Evolutionary conservation across 2,888 invertebrate species (phyloP), one percentile per base, ranked within the genome.

Genomic region (Portevinia maculata): DNA sequence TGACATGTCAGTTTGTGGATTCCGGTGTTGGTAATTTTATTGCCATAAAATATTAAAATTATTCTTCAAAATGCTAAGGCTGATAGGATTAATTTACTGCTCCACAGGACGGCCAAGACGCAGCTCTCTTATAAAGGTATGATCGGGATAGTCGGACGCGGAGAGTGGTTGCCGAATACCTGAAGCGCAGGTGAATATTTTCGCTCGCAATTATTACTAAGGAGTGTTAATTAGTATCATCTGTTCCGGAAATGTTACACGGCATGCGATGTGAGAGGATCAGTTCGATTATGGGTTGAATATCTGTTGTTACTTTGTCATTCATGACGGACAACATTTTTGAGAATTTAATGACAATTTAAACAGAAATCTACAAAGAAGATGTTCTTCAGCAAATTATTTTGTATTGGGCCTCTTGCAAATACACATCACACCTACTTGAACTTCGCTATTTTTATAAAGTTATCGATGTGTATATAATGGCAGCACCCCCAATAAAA

Each of bases 201-300:
- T 11, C 24, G 15, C 55, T 46, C 48, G 75, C 81, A 70, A 79
- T 79, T 75, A 81, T 69, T 81, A 39, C 39, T 71, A 65, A 71
- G 76, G 76, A 37, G 81, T 81, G 81, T 71, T 81, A 81, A 81
- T 81, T 81, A 81, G 81, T 34, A 64, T 76, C 70, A 76, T 71
- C 70, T 76, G 81, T 81, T 81, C 34, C 48, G 52, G 46, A 62
- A 65, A 50, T 48, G 74, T 71, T 57, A 50, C 24, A 24, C 57
- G 74, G 65, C 24, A 57, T 39, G 32, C 28, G 48, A 59, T 57
- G 39, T 17, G 21, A 15, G 21, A 15, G 24, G n/a, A 57, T 65
- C 57, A 32, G 74, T 74, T 74, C 57, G 37, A 53, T 57, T 15
- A 15, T 28, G 17, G 17, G 57, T 59, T 59, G 28, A 57, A 39